These are phyloP conservation scores for Syndactyla subalaris DNA, from an alignment of 2,797 vertebrate species.

Conservation along the genomic window DNA sequence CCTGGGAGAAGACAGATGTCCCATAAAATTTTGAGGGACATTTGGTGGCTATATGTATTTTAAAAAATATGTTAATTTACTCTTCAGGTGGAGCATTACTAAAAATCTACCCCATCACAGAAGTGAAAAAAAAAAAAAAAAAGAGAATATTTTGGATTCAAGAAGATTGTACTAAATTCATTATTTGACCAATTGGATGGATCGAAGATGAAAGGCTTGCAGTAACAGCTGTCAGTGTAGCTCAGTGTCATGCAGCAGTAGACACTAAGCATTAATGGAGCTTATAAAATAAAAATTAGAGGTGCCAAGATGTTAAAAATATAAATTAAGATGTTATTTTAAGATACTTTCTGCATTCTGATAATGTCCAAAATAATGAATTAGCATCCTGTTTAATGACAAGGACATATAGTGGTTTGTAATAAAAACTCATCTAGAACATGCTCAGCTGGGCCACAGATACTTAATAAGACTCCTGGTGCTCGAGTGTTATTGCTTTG, in stretches of 20 bases:
- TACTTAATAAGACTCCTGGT: background rate
- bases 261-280: slow-evolving; percentile 3
- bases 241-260: background rate
- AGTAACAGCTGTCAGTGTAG: background rate
- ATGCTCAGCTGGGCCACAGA: background rate
- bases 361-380: slow-evolving; percentile 18
- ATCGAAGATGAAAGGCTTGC: background rate
- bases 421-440: background rate
- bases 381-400: slow-evolving; percentile 20
- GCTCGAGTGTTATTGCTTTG: background rate
- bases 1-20: background rate
- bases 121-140: background rate
- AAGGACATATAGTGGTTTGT: background rate
- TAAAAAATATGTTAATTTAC: background rate
- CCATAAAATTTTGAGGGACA: background rate
- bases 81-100: background rate
- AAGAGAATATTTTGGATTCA: background rate
- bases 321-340: slow-evolving; percentile 43
- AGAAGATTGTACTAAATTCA: background rate
- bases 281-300: slow-evolving; percentile 52
- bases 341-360: slow-evolving; percentile 26
- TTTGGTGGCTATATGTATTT: background rate
- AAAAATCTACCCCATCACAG: background rate
- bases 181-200: background rate
- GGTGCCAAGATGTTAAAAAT: background rate